Percentiles rank a stretch among this genome's conserved stretches.
These are phyloP conservation scores for Haliclona indistincta DNA, from an alignment of 37 sponge, comb jelly and placozoan genomes.

Conservation along the genomic window DNA sequence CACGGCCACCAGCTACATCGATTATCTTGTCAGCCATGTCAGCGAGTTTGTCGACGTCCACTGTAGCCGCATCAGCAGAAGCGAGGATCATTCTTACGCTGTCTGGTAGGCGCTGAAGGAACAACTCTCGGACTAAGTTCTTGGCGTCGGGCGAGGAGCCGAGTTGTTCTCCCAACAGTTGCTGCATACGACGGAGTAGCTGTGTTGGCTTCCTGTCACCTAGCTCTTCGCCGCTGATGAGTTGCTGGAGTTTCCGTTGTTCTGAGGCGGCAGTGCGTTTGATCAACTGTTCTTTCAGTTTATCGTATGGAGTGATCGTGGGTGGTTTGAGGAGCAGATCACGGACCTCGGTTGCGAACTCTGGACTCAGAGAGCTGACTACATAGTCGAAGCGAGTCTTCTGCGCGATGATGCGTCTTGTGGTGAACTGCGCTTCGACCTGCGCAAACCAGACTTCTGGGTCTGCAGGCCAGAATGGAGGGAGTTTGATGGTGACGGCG, in stretches of 20 bases:
- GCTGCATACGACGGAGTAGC: slow-evolving; percentile 56
- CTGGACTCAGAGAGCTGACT: slow-evolving; percentile 39
- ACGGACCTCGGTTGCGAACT: slow-evolving; percentile 51
- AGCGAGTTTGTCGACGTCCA: slow-evolving; percentile 34
- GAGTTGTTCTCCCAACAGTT: slow-evolving; percentile 49
- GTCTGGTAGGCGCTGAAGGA: slow-evolving; percentile 54
- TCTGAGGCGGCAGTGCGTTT: slow-evolving; percentile 51
- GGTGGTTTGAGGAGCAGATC: slow-evolving; percentile 46
- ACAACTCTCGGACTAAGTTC: slow-evolving; percentile 18
- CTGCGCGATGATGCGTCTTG: slow-evolving; percentile 34
- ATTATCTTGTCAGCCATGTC: slow-evolving; percentile 62
- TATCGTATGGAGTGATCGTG: slow-evolving; percentile 35
- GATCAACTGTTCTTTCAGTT: slow-evolving; percentile 23
- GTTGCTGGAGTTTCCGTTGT: slow-evolving; percentile 52
- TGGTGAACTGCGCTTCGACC: slow-evolving; percentile 68
- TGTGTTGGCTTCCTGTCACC: slow-evolving; percentile 66
- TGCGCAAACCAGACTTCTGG: slow-evolving; percentile 67
- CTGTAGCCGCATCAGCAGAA: slow-evolving; percentile 11
- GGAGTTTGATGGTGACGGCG: slow-evolving; percentile 49
- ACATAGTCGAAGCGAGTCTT: slow-evolving; percentile 48
- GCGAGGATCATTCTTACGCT: slow-evolving; percentile 64
- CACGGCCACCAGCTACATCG: slow-evolving; percentile 53
- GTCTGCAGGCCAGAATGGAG: slow-evolving; percentile 71
- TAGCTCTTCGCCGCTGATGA: slow-evolving; percentile 54
- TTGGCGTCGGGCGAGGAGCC: slow-evolving; percentile 10